Percentiles rank a stretch among this genome's conserved stretches.
phyloP scores from a whole-genome alignment of 2,113 vertebrate genomes.

The Prietella phreatophila region DNA sequence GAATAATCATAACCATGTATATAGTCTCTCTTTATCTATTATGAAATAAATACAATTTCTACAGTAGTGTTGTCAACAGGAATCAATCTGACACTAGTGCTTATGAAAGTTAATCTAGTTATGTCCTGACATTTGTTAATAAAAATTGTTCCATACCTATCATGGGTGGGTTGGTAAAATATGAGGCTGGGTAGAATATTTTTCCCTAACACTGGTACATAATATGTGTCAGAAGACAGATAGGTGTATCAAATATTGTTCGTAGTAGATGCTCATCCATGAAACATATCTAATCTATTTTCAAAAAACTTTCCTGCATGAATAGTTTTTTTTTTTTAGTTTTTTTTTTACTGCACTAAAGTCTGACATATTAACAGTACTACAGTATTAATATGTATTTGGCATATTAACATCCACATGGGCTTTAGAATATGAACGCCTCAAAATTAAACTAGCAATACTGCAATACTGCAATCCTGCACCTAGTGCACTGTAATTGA shows the following conservation, averaged over 20 bases:
- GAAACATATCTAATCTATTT: not conserved
- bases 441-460: conserved; percentile 8
- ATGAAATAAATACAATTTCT: not conserved
- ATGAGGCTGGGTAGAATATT: not conserved
- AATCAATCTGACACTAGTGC: not conserved
- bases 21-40: not conserved
- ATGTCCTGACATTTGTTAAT: not conserved
- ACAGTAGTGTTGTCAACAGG: not conserved
- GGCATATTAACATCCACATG: not conserved
- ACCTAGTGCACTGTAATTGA: conserved; percentile 25
- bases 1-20: not conserved
- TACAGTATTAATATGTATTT: not conserved
- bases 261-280: not conserved
- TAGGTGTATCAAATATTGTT: not conserved
- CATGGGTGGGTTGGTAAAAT: not conserved
- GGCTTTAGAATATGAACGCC: not conserved
- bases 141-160: not conserved
- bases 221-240: not conserved
- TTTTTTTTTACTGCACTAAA: not conserved
- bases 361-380: not conserved
- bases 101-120: not conserved
- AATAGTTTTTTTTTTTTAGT: not conserved
- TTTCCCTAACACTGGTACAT: not conserved
- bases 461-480: not conserved
- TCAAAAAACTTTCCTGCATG: not conserved